A percentile compares a stretch with the other conserved stretches of the same genome.
Evolutionary conservation across 2,113 vertebrate genomes (phyloP).

Genomic region (Sinocyclocheilus maitianheensis): DNA sequence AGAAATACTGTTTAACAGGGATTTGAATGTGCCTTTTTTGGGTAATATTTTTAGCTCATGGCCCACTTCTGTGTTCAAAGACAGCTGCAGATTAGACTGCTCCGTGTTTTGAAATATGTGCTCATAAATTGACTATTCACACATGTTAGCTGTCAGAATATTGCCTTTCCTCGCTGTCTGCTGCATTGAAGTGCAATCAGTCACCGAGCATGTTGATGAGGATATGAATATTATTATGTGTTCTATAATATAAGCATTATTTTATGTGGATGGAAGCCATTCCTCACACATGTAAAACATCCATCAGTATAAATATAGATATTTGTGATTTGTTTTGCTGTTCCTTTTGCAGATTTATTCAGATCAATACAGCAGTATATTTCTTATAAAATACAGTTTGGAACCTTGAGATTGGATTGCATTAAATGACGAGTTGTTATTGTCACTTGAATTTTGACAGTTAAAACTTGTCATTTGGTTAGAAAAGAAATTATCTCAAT

Average conservation of each 20-base stretch:
- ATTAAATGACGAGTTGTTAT: background rate
- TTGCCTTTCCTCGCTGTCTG: slow-evolving; percentile 45
- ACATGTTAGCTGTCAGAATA: slow-evolving; percentile 52
- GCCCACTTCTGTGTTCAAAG: slow-evolving; percentile 17
- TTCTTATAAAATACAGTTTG: background rate
- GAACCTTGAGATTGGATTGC: background rate
- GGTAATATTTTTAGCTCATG: slow-evolving; percentile 30
- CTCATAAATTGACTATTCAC: slow-evolving; percentile 48
- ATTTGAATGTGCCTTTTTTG: slow-evolving; percentile 45
- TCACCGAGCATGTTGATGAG: slow-evolving; percentile 45
- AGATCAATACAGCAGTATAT: background rate
- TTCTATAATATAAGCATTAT: slow-evolving; percentile 51
- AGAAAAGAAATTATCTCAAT: background rate
- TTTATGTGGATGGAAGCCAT: slow-evolving; percentile 45
- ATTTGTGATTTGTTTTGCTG: slow-evolving; percentile 8
- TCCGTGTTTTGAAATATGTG: slow-evolving; percentile 50
- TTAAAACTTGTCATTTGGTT: background rate
- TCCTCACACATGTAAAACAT: slow-evolving; percentile 35
- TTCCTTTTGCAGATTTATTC: slow-evolving; percentile 9
- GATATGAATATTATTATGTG: slow-evolving; percentile 55
- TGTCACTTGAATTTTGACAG: background rate
- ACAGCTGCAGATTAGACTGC: slow-evolving; percentile 43
- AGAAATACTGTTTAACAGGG: slow-evolving; percentile 42
- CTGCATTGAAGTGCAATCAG: slow-evolving; percentile 42
- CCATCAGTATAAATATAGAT: slow-evolving; percentile 29